Conservation (phyloP, 2,888 invertebrate species). For the Timandra comae region DNA sequence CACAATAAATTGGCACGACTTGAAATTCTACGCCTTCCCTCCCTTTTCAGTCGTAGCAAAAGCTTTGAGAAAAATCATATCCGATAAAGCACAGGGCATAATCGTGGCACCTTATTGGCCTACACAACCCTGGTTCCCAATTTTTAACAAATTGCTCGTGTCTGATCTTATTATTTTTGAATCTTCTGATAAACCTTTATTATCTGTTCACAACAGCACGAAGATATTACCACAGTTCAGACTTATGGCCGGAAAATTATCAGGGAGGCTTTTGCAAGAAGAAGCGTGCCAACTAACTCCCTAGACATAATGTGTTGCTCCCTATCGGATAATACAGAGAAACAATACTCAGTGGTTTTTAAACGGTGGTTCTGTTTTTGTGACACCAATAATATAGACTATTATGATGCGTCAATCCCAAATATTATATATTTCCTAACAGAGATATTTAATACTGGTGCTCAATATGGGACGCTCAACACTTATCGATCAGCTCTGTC, state of each 20-base stretch:
- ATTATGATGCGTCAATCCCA: constrained; percentile 4
- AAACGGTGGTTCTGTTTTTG: constrained; percentile 12
- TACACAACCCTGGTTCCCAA: constrained; percentile 22
- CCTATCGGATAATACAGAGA: constrained; percentile 9
- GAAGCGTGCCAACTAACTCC: not conserved
- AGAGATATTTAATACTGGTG: constrained; percentile 4
- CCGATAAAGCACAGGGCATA: constrained; percentile 18
- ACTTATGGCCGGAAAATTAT: constrained; percentile 17
- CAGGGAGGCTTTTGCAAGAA: not conserved
- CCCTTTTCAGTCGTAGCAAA: constrained; percentile 19
- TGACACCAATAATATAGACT: constrained; percentile 1
- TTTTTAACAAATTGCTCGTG: constrained; percentile 9
- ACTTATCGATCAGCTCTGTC: constrained; percentile 1
- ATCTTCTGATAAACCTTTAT: not conserved
- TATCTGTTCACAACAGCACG: not conserved
- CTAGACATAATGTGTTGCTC: constrained; percentile 11
- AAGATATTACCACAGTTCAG: constrained; percentile 8
- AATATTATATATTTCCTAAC: constrained; percentile 5
- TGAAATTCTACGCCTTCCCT: constrained; percentile 22
- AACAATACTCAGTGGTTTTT: constrained; percentile 10
- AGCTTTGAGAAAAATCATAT: constrained; percentile 15
- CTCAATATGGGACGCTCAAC: constrained; percentile 9
- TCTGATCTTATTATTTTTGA: constrained; percentile 1
- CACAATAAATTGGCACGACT: constrained; percentile 16
- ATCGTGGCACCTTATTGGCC: constrained; percentile 21